Evolutionary conservation across 2,888 invertebrate genomes (phyloP).

Genomic region (Lochmaea crataegi): DNA sequence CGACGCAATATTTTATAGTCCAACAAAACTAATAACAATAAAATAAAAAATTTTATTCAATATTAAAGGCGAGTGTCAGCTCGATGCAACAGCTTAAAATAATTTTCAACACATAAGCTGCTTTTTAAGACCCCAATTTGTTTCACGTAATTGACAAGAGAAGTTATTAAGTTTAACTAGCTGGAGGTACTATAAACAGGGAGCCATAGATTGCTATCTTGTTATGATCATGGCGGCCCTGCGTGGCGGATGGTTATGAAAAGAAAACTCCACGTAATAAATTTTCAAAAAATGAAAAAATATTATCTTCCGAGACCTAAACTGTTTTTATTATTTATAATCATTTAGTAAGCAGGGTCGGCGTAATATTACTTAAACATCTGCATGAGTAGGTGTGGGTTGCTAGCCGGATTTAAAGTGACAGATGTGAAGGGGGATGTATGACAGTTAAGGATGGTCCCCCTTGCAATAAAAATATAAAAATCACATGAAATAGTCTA

Average conservation of each 20-base stretch:
- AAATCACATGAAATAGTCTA: too few relatives aligned
- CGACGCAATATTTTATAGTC: neutral
- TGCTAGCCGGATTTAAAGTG: too few relatives aligned
- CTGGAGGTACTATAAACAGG: slow-evolving; percentile 48
- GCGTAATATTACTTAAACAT: too few relatives aligned
- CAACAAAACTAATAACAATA: slow-evolving; percentile 20
- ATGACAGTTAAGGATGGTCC: too few relatives aligned
- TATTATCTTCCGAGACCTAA: neutral
- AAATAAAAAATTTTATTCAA: slow-evolving; percentile 17
- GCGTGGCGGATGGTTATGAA: slow-evolving; percentile 35
- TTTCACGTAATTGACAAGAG: slow-evolving; percentile 51
- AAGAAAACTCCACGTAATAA: slow-evolving; percentile 45
- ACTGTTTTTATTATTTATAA: slow-evolving; percentile 5
- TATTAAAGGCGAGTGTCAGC: slow-evolving; percentile 16
- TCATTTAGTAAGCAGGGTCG: neutral
- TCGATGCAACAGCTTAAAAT: slow-evolving; percentile 21
- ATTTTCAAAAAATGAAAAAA: slow-evolving; percentile 30
- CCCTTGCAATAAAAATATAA: too few relatives aligned
- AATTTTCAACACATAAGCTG: slow-evolving; percentile 29
- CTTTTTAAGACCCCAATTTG: slow-evolving; percentile 44
- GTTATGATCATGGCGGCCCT: slow-evolving; percentile 46
- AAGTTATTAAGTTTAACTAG: slow-evolving; percentile 49
- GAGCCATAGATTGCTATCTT: slow-evolving; percentile 49
- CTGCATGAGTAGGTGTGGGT: too few relatives aligned
- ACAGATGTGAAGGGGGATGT: too few relatives aligned